Base-by-base conservation (phyloP, 1,140 invertebrate genomes). In the Archivesica marissinica region DNA sequence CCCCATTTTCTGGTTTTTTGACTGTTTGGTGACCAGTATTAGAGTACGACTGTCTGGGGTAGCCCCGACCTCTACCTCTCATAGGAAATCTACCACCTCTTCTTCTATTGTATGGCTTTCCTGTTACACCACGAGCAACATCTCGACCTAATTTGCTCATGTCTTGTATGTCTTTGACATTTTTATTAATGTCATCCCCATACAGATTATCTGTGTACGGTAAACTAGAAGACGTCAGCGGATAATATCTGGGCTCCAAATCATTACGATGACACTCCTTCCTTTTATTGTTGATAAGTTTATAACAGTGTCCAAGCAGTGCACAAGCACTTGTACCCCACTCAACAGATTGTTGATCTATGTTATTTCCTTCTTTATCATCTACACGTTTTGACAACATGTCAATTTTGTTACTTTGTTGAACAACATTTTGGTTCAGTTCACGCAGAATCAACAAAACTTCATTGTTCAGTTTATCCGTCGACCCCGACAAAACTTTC, bases 211-310 rank as follows among this genome's bases (percentile, higher is more conserved):
- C n/a, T n/a, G n/a, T n/a, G n/a, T n/a, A n/a, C n/a, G n/a, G n/a
- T n/a, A n/a, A n/a, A n/a, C n/a, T n/a, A n/a, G n/a, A n/a, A n/a
- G n/a, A n/a, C n/a, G n/a, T n/a, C n/a, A 70, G 25, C 9, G 9
- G 25, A 39, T 70, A 39, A 39, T 70, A 70, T 23, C 25, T 70
- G 25, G 28, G 35, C 25, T 70, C 66, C 66, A 70, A 39, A 39
- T 70, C 66, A 35, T 11, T 28, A 7, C 25, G 9, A 28, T 70
- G 66, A 30, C 9, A 17, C 35, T 70, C 66, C 25, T 35, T 70
- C 35, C 66, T 64, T 33, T 64, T 64, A 30, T 64, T 64, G n/a
- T 64, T 64, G 3, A 64, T 64, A 28, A 64, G 61, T 64, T 64
- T 64, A 30, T 64, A 28, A 28, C 23, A 64, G 23, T 64, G 61